Conservation (phyloP, 2,113 vertebrate species). For the Salvelinus namaycush region DNA sequence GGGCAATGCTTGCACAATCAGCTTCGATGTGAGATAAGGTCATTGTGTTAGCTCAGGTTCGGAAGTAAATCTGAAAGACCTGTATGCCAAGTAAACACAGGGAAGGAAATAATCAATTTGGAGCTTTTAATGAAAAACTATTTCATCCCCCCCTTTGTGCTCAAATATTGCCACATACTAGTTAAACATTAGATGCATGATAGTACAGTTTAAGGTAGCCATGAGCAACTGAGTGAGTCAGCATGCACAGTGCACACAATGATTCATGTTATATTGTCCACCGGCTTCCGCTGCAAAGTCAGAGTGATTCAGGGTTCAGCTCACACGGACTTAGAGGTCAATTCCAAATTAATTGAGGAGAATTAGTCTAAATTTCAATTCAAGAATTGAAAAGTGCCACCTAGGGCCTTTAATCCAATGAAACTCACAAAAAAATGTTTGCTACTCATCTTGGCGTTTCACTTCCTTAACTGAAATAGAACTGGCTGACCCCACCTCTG, state of each 20-base stretch:
- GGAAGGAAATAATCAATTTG: constrained; percentile 97
- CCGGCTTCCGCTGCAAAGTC: too few relatives aligned
- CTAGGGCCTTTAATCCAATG: too few relatives aligned
- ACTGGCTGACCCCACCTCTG: too few relatives aligned
- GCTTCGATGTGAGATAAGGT: constrained; percentile 80
- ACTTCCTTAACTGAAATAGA: too few relatives aligned
- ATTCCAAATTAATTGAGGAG: too few relatives aligned
- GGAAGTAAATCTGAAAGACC: constrained; percentile 82
- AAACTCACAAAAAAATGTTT: too few relatives aligned
- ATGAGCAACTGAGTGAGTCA: constrained; percentile 45
- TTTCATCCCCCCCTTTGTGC: constrained; percentile 79
- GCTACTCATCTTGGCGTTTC: too few relatives aligned
- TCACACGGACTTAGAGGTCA: too few relatives aligned
- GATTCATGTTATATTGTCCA: constrained; percentile 9
- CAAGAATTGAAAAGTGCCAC: too few relatives aligned
- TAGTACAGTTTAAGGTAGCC: constrained; percentile 49
- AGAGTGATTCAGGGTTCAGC: too few relatives aligned
- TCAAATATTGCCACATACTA: constrained; percentile 79
- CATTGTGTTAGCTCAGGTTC: constrained; percentile 77
- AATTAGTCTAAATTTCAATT: too few relatives aligned
- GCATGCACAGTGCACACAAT: constrained; percentile 19
- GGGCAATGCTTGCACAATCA: constrained; percentile 80
- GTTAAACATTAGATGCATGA: constrained; percentile 82
- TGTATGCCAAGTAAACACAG: constrained; percentile 85
- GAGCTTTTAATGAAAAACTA: constrained; percentile 85